A percentile compares a stretch with the other conserved stretches of the same genome.
Evolutionary conservation across 2,797 vertebrate species (phyloP).

Genomic region (Muraenolepis orangiensis): DNA sequence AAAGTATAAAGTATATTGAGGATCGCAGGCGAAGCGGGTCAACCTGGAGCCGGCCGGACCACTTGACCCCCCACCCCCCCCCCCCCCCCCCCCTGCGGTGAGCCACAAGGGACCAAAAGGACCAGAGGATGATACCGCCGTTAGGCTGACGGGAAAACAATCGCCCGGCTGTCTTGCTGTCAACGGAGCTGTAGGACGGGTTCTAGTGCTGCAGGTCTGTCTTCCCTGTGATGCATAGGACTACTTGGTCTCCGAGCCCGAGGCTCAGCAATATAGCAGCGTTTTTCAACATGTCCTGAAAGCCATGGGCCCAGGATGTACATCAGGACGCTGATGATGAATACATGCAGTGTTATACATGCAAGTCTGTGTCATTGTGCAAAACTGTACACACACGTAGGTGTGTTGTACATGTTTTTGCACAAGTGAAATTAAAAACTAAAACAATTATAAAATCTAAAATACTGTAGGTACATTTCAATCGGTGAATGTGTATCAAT

Average conservation of each 20-base stretch:
- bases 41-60: slow-evolving; percentile 35
- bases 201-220: not conserved
- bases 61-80: slow-evolving; percentile 44
- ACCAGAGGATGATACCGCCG: not conserved
- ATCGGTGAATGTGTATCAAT: not conserved
- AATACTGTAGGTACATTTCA: not conserved
- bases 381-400: too few species aligned
- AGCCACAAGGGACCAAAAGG: slow-evolving; percentile 6
- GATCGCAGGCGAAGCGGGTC: slow-evolving; percentile 39
- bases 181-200: slow-evolving; percentile 6
- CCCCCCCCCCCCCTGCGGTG: too few species aligned
- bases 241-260: slow-evolving; percentile 3
- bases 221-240: not conserved
- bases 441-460: not conserved
- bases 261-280: slow-evolving; percentile 2
- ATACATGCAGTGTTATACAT: not conserved
- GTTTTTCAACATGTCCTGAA: not conserved
- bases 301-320: not conserved
- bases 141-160: not conserved
- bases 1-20: slow-evolving; percentile 40
- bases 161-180: slow-evolving; percentile 17
- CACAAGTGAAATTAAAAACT: not conserved
- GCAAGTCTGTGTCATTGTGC: too few species aligned
- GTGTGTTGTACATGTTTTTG: not conserved
- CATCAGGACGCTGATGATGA: not conserved